Conservation (phyloP, 2,113 vertebrate genomes). For the Gavialis gangeticus region DNA sequence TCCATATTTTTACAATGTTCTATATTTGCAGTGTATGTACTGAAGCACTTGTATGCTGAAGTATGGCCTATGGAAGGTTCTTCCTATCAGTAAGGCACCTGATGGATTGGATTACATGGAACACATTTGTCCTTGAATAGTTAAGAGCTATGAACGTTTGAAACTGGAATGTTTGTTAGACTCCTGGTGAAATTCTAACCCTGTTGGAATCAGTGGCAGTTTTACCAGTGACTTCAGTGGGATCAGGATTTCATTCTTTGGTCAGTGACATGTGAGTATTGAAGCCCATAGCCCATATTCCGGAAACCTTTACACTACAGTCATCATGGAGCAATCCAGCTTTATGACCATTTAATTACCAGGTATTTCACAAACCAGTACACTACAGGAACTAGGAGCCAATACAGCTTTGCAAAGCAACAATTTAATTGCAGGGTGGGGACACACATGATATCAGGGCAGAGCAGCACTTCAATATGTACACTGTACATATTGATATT, state of each 20-base stretch:
- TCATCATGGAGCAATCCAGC: not conserved
- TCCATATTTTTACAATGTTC: not conserved
- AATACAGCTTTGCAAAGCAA: not conserved
- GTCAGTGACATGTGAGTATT: not conserved
- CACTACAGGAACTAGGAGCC: not conserved
- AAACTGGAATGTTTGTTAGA: not conserved
- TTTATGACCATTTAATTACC: not conserved
- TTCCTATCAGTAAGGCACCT: not conserved
- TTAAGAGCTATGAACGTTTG: not conserved
- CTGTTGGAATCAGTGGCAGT: not conserved
- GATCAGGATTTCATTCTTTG: not conserved
- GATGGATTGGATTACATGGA: not conserved
- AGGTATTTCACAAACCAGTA: not conserved
- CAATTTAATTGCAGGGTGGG: not conserved
- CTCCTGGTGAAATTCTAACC: not conserved
- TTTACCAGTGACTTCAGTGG: not conserved
- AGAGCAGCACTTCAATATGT: not conserved
- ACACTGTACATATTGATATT: not conserved
- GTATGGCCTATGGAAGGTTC: not conserved
- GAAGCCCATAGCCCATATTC: not conserved
- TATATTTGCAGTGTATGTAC: not conserved
- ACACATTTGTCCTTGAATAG: not conserved
- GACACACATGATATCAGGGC: conserved; percentile 41
- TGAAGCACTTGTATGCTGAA: not conserved
- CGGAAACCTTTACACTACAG: not conserved